These are phyloP conservation scores for Epistrophe eligans DNA, from an alignment of 2,888 invertebrate genomes.

Conservation along the genomic window DNA sequence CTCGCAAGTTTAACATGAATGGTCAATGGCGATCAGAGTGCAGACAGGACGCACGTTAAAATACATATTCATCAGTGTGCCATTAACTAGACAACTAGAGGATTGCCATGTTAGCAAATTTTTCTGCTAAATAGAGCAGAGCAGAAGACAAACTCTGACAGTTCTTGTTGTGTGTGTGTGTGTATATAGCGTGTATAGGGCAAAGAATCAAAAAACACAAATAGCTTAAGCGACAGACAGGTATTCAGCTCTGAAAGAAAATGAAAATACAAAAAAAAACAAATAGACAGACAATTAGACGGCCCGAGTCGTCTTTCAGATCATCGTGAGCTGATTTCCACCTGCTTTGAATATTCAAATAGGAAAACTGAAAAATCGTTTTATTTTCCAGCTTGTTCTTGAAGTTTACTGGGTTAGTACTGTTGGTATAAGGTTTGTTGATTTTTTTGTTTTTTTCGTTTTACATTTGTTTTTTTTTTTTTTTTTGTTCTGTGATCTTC, in stretches of 20 bases:
- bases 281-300: slow-evolving; percentile 75
- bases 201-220: slow-evolving; percentile 58
- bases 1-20: slow-evolving; percentile 61
- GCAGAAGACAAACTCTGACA: slow-evolving; percentile 52
- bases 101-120: slow-evolving; percentile 63
- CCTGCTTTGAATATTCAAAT: slow-evolving; percentile 75
- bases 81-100: slow-evolving; percentile 60
- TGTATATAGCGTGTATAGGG: too few relatives aligned
- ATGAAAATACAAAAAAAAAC: slow-evolving; percentile 37
- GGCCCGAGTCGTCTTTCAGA: slow-evolving; percentile 73
- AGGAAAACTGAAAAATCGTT: slow-evolving; percentile 73
- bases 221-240: slow-evolving; percentile 42
- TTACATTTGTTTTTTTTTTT: neutral
- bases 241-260: slow-evolving; percentile 14
- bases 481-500: slow-evolving; percentile 29
- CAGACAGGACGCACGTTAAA: slow-evolving; percentile 68
- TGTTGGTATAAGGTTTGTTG: slow-evolving; percentile 21
- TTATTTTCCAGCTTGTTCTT: slow-evolving; percentile 68
- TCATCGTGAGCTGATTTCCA: slow-evolving; percentile 75
- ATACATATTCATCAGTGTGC: slow-evolving; percentile 54
- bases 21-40: slow-evolving; percentile 52
- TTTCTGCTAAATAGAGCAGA: slow-evolving; percentile 71
- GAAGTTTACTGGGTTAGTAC: slow-evolving; percentile 74
- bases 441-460: slow-evolving; percentile 1
- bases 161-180: slow-evolving; percentile 5